A percentile compares a stretch with the other conserved stretches of the same genome.
These are phyloP conservation scores for Adelosebastes latens DNA, from an alignment of 2,797 vertebrate species.

Conservation along the genomic window DNA sequence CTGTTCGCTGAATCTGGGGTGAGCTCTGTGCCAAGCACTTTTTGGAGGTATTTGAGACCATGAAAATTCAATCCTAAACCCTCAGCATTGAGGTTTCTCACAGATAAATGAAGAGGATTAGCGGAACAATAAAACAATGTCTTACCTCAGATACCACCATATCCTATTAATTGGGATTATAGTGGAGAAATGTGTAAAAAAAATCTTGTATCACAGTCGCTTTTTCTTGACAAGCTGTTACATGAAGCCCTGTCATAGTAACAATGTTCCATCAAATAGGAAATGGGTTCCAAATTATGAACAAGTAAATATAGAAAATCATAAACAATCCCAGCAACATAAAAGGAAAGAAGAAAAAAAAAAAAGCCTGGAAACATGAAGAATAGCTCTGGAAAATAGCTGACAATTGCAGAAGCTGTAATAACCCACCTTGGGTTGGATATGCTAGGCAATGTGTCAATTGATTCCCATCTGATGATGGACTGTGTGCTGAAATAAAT, in stretches of 20 bases:
- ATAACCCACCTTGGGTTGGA: constrained; percentile 77
- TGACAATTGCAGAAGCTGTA: constrained; percentile 70
- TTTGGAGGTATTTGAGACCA: constrained; percentile 78
- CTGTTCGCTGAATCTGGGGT: constrained; percentile 74
- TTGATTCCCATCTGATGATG: constrained; percentile 84
- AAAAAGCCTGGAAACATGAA: constrained; percentile 41
- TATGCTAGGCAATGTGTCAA: constrained; percentile 79
- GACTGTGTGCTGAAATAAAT: constrained; percentile 84
- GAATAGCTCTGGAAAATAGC: constrained; percentile 64
- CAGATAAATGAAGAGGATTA: constrained; percentile 81
- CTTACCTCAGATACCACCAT: constrained; percentile 71
- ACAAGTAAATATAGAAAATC: constrained; percentile 50
- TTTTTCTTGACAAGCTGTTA: constrained; percentile 40
- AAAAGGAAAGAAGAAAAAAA: background rate
- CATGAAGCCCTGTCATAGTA: constrained; percentile 36
- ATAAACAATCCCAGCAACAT: constrained; percentile 8
- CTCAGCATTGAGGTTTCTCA: constrained; percentile 75
- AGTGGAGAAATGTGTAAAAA: constrained; percentile 50
- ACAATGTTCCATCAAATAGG: constrained; percentile 43
- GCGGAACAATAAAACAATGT: constrained; percentile 76
- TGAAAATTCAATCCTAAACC: constrained; percentile 81
- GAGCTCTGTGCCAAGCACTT: constrained; percentile 74
- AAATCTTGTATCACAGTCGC: constrained; percentile 47
- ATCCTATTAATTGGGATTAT: constrained; percentile 80
- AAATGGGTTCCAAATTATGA: constrained; percentile 40